Base-by-base conservation (phyloP, 1,140 invertebrate species). In the Scaptomyza graminum region DNA sequence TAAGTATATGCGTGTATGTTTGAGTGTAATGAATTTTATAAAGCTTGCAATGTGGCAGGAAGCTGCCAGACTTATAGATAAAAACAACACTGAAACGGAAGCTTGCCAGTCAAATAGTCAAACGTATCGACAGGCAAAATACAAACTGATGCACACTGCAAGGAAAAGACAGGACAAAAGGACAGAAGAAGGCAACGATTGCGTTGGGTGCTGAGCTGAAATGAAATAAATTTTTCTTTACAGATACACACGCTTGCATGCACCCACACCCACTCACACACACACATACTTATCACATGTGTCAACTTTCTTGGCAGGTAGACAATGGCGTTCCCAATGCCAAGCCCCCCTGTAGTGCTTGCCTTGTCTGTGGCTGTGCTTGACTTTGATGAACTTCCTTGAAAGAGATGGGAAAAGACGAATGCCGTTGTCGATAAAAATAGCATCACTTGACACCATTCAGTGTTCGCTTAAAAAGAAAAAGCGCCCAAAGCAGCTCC, bases 141-240 rank as follows among this genome's bases (percentile, higher is more conserved):
- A 1, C 28, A 31, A 5, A 31, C 62, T 61, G 70, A 16, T 66
- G 56, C 54, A 64, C 54, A 64, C 22, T 8, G 12, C 25, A 37
- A 49, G 5, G 18, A 0, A 44, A 46, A 25, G 22, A 37, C 18
- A 0, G 18, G 5, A 54, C 46, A 71, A 12, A 22, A 13, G 25
- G 54, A 65, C n/a, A 52, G 54, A 11, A 43, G 28, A 13, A 71
- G 31, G 31, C 31, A 46, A 51, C 52, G 62, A 62, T 68, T 77
- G 54, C 69, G 69, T 65, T 85, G 74, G 68, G 74, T 77, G 66
- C 55, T 87, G 69, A 73, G 59, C 43, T 76, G 81, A 81, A 81
- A 81, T 84, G 78, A 68, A 85, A 87, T 87, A 87, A 79, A 87
- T 81, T 87, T 85, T 82, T 74, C 64, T 68, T 56, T 7, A 34